Percentiles rank a stretch among this genome's conserved stretches.
These are phyloP conservation scores for Nymphalis polychloros DNA, from an alignment of 2,888 invertebrate genomes.

Conservation along the genomic window DNA sequence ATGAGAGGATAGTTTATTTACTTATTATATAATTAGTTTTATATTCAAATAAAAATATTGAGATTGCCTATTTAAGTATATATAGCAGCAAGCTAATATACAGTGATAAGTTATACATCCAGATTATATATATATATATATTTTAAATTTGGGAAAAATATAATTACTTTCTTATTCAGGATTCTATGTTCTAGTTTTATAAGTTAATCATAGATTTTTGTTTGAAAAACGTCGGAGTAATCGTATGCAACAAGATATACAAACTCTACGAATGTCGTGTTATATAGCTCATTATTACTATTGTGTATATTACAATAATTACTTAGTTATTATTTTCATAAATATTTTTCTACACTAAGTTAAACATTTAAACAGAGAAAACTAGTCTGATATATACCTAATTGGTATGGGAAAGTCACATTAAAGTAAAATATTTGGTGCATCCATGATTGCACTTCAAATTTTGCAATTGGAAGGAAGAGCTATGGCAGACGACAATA, in stretches of 20 bases:
- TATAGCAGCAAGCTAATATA: constrained; percentile 20
- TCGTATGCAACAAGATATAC: constrained; percentile 38
- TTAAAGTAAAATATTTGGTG: background rate
- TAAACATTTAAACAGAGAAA: constrained; percentile 34
- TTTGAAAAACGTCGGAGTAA: constrained; percentile 32
- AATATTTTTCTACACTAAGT: constrained; percentile 34
- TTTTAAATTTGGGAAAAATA: constrained; percentile 24
- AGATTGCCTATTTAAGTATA: constrained; percentile 3
- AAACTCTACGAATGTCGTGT: constrained; percentile 38
- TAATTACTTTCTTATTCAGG: constrained; percentile 15
- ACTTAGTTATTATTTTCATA: constrained; percentile 30
- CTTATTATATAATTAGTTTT: constrained; percentile 37
- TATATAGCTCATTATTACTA: constrained; percentile 34
- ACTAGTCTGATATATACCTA: constrained; percentile 18
- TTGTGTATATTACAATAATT: constrained; percentile 36
- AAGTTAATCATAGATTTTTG: constrained; percentile 29
- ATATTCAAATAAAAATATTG: constrained; percentile 21
- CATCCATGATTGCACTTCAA: background rate
- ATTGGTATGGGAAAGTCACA: background rate
- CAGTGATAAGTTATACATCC: background rate
- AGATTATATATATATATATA: constrained; percentile 19
- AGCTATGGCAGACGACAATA: background rate
- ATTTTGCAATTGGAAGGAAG: background rate
- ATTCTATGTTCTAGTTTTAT: constrained; percentile 22
- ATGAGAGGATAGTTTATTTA: constrained; percentile 34